Evolutionary conservation across 2,797 vertebrate species (phyloP), one percentile per base, ranked within the genome.

Genomic region (Potorous gilbertii): DNA sequence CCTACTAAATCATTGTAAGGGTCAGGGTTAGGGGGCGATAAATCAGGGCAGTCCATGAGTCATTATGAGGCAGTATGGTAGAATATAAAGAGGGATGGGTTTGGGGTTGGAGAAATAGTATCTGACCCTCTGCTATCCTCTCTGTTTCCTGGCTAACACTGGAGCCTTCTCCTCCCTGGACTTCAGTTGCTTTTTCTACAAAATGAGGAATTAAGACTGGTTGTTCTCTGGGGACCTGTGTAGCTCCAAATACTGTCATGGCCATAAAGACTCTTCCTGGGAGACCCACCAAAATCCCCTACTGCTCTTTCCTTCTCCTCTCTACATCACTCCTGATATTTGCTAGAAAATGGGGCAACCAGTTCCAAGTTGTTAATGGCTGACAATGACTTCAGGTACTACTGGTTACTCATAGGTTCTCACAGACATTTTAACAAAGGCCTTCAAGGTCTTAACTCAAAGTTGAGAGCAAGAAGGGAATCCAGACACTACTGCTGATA

Each of bases 251-350:
- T 8, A 2, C 3, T 5, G 28, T 29, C 50, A 14, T 89, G 50
- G 27, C 46, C 52, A n/a, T 40, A 27, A 24, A 11, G 57, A n/a
- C 18, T 8, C 14, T 3, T 12, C n/a, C 34, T 46, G 29, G 5
- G 54, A 1, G 34, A 27, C 4, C 1, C 46, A 5, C 31, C 6
- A 0, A 18, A 40, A 57, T 34, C 31, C 12, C 0, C 24, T 2
- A 1, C 27, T n/a, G 46, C 10, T 5, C 0, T 1, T 29, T 54
- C n/a, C 31, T 21, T 29, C 27, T 90, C 34, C 11, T 27, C 56
- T 2, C 50, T 87, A 46, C 31, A 31, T 27, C 50, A 5, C 2
- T 1, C 56, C 59, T 16, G 3, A 52, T 54, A 46, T 91, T 50
- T 59, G 10, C 56, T 34, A 12, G 90, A 89, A 50, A 66, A 8